Evolutionary conservation across 2,888 invertebrate species (phyloP).

Genomic region (Glaucopsyche alexis): DNA sequence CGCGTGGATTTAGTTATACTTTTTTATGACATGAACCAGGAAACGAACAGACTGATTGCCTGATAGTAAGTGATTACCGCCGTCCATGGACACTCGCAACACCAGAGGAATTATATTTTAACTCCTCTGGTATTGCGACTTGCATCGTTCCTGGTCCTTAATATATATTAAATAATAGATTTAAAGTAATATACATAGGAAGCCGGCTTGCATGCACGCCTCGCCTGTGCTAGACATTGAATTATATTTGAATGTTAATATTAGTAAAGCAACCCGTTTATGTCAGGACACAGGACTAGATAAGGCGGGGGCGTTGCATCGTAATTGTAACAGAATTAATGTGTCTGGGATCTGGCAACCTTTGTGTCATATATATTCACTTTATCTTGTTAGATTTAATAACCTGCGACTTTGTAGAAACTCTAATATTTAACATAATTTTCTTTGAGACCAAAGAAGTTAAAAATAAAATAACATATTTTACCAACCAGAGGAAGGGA

Average conservation of each 20-base stretch:
- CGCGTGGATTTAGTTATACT: too few relatives aligned
- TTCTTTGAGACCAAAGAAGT: not conserved
- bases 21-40: too few relatives aligned
- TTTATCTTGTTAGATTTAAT: not conserved
- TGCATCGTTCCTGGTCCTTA: too few relatives aligned
- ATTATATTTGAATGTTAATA: not conserved
- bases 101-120: too few relatives aligned
- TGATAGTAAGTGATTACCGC: too few relatives aligned
- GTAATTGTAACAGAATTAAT: constrained; percentile 47
- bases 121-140: too few relatives aligned
- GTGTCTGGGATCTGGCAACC: constrained; percentile 43
- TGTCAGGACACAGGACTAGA: constrained; percentile 11
- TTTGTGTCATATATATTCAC: constrained; percentile 9
- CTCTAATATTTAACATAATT: not conserved
- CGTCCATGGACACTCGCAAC: too few relatives aligned
- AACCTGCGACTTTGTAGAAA: not conserved
- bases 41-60: too few relatives aligned
- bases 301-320: constrained; percentile 36
- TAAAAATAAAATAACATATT: not conserved
- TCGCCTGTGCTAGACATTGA: constrained; percentile 19
- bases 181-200: too few relatives aligned
- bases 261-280: not conserved
- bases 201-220: too few relatives aligned
- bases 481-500: too few relatives aligned
- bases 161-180: too few relatives aligned